Evolutionary conservation across 1,140 invertebrate genomes (phyloP).

Genomic region (Drosophila prosaltans): DNA sequence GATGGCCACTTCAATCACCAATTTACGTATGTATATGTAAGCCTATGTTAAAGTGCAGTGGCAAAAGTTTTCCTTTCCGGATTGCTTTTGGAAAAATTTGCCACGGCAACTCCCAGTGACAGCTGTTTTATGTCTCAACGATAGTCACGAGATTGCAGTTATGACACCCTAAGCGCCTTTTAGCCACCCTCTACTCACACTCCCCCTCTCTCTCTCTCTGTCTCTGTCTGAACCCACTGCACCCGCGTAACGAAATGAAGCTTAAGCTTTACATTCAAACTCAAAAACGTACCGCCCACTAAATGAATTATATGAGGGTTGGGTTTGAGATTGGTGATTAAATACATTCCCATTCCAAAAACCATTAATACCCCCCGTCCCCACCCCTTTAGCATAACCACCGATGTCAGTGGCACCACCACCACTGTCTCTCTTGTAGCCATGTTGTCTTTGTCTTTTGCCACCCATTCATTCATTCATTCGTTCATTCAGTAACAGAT

Average conservation of each 20-base stretch:
- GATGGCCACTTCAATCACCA: not conserved
- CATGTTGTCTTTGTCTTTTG: conserved; percentile 22
- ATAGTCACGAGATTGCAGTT: conserved; percentile 32
- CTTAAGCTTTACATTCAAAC: conserved; percentile 43
- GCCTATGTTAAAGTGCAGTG: conserved; percentile 34
- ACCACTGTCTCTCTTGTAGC: conserved; percentile 10
- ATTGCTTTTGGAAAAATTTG: conserved; percentile 49
- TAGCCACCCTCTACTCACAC: not conserved
- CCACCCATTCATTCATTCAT: conserved; percentile 38
- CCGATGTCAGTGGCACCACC: not conserved
- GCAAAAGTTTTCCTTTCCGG: conserved; percentile 33
- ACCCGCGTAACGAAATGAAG: conserved; percentile 12
- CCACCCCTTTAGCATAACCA: not conserved
- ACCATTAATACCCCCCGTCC: not conserved
- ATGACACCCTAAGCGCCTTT: conserved; percentile 61
- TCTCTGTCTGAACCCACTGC: not conserved
- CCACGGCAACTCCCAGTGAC: conserved; percentile 29
- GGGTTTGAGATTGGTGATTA: conserved; percentile 51
- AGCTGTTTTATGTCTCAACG: conserved; percentile 48
- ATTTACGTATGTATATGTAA: too few relatives aligned
- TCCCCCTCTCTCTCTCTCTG: too few relatives aligned
- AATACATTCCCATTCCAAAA: conserved; percentile 28
- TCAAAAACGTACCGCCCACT: conserved; percentile 37
- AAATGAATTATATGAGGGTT: conserved; percentile 57
- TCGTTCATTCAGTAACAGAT: conserved; percentile 58